A percentile compares a stretch with the other conserved stretches of the same genome.
These are phyloP conservation scores for Drosophila kuntzei DNA, from an alignment of 2,888 invertebrate genomes.

Conservation along the genomic window DNA sequence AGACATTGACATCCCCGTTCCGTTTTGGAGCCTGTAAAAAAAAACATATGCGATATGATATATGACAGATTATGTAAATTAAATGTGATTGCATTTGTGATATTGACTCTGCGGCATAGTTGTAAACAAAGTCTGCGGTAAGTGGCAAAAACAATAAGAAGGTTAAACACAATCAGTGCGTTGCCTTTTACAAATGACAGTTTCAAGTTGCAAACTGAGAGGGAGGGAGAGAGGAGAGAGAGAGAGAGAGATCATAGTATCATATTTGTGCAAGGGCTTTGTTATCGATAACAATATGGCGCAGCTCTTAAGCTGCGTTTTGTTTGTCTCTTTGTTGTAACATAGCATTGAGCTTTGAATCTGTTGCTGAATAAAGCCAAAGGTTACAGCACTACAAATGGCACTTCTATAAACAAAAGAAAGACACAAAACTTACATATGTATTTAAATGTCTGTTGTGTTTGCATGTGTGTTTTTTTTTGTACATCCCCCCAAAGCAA, in stretches of 20 bases:
- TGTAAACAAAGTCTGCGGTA: conserved; percentile 57
- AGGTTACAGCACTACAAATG: conserved; percentile 14
- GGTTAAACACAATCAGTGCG: conserved; percentile 62
- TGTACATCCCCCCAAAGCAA: conserved; percentile 17
- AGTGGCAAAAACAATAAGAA: conserved; percentile 73
- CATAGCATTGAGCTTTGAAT: conserved; percentile 34
- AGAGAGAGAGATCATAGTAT: conserved; percentile 12
- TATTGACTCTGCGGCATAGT: conserved; percentile 44
- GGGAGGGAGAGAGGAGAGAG: neutral
- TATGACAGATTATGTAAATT: conserved; percentile 57
- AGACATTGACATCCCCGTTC: conserved; percentile 32
- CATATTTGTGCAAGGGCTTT: conserved; percentile 38
- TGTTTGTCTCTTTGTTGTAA: conserved; percentile 1
- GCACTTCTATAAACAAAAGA: neutral
- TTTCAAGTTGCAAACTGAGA: neutral
- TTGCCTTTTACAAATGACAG: conserved; percentile 29
- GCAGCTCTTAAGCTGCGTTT: conserved; percentile 3
- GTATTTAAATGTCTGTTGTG: neutral
- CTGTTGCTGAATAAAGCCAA: conserved; percentile 11
- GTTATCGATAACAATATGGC: conserved; percentile 38
- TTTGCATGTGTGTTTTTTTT: neutral
- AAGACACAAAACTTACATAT: neutral
- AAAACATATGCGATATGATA: conserved; percentile 19
- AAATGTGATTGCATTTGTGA: conserved; percentile 42
- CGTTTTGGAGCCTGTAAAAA: conserved; percentile 18